Conservation (phyloP, 1,140 invertebrate genomes). For the Lineus longissimus region DNA sequence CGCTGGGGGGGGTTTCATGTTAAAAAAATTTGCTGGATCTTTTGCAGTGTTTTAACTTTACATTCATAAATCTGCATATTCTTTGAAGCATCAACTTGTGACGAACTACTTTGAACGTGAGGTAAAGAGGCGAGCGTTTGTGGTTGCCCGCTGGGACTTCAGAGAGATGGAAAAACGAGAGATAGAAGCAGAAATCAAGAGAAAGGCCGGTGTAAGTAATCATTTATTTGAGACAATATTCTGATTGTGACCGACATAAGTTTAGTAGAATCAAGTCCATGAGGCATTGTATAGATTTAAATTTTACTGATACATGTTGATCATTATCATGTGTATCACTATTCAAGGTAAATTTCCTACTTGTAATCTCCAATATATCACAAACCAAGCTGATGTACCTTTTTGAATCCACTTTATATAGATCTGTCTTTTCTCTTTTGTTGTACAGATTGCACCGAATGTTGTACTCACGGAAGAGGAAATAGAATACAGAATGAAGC, state of each 20-base stretch:
- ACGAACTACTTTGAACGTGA: slow-evolving; percentile 51
- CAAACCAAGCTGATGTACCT: no score
- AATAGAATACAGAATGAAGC: slow-evolving; percentile 36
- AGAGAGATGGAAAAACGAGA: slow-evolving; percentile 51
- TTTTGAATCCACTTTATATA: no score
- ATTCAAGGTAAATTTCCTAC: neutral
- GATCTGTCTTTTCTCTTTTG: no score
- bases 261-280: neutral
- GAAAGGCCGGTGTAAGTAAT: slow-evolving; percentile 46
- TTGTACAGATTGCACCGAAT: slow-evolving; percentile 41
- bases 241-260: no score
- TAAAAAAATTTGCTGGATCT: no score
- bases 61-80: no score
- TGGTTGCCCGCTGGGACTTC: slow-evolving; percentile 49
- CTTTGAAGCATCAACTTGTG: slow-evolving; percentile 17
- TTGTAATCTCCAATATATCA: no score
- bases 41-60: neutral
- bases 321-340: neutral
- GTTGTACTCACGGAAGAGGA: slow-evolving; percentile 47
- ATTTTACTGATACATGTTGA: neutral
- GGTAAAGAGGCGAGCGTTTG: slow-evolving; percentile 48
- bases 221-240: neutral
- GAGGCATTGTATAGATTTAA: neutral
- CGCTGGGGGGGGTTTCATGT: no score
- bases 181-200: slow-evolving; percentile 43